phyloP scores from a whole-genome alignment of 2,888 invertebrate species.

The Sesamia inferens region DNA sequence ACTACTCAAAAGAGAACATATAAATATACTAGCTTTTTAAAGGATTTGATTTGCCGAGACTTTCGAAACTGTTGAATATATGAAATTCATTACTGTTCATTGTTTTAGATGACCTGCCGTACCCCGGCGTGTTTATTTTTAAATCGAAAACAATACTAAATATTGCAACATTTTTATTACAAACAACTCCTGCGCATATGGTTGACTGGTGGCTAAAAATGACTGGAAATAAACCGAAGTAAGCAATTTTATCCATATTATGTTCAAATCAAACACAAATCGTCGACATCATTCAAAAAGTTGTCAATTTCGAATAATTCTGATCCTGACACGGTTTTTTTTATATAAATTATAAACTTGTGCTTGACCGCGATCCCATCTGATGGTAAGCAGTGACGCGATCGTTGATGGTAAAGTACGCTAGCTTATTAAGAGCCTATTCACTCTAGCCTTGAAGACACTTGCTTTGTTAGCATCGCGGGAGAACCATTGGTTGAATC shows the following conservation, averaged over 20 bases:
- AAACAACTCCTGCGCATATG: slow-evolving; percentile 62
- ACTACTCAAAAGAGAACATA: background rate
- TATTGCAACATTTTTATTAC: slow-evolving; percentile 43
- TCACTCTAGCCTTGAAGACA: no score
- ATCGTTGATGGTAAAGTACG: no score
- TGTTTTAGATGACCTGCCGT: slow-evolving; percentile 61
- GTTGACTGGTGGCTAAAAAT: slow-evolving; percentile 63
- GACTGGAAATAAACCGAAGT: slow-evolving; percentile 65
- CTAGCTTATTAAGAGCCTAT: no score
- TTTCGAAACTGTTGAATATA: background rate
- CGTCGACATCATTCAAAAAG: no score
- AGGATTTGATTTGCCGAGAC: background rate
- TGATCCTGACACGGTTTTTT: background rate
- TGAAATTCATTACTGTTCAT: background rate
- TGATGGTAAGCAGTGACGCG: no score
- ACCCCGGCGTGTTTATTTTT: slow-evolving; percentile 32
- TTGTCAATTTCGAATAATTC: background rate
- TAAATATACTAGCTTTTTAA: no score
- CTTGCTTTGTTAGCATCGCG: background rate
- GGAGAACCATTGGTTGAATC: background rate
- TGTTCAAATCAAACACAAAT: background rate
- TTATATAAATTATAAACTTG: no score
- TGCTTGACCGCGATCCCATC: no score
- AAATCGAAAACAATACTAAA: slow-evolving; percentile 19
- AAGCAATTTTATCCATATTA: slow-evolving; percentile 7